Evolutionary conservation across 1,140 invertebrate genomes (phyloP).

Genomic region (Marisa cornuarietis): DNA sequence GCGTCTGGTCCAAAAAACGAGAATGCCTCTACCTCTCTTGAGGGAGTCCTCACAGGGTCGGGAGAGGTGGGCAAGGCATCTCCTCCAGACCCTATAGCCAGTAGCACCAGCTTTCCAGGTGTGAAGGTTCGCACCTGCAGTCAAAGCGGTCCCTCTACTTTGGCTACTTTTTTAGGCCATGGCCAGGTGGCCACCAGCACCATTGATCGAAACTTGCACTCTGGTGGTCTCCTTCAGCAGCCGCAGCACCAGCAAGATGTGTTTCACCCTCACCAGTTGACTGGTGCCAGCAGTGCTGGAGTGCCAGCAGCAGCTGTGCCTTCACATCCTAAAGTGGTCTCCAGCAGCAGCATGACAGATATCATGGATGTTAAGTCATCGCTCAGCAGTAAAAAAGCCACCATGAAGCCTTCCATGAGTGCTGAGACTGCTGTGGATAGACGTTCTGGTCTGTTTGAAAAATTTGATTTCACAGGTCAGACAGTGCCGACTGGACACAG

Average conservation of each 20-base stretch:
- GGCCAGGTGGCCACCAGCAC: conserved; percentile 8
- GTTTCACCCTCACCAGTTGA: conserved; percentile 25
- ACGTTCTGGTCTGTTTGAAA: conserved; percentile 21
- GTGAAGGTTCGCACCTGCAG: conserved; percentile 18
- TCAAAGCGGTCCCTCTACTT: conserved; percentile 17
- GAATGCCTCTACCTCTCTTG: conserved; percentile 60
- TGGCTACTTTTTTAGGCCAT: conserved; percentile 14
- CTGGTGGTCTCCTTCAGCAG: conserved; percentile 24
- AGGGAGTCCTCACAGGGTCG: conserved; percentile 58
- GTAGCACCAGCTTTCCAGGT: conserved; percentile 3
- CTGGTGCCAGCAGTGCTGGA: conserved; percentile 22
- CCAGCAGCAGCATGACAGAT: conserved; percentile 25
- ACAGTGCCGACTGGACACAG: conserved; percentile 2
- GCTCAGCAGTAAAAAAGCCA: neutral
- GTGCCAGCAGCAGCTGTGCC: neutral
- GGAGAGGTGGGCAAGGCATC: conserved; percentile 49
- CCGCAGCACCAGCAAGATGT: conserved; percentile 35
- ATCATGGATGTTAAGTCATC: conserved; percentile 4
- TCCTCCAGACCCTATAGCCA: conserved; percentile 21
- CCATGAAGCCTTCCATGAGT: neutral
- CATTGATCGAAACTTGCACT: conserved; percentile 8
- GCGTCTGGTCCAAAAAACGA: conserved; percentile 58
- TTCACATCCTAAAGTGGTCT: conserved; percentile 14
- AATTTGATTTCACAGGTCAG: conserved; percentile 25
- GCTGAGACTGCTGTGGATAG: conserved; percentile 7